Evolutionary conservation across 2,113 vertebrate genomes (phyloP), one percentile per base, ranked within the genome.

Genomic region (Aleadryas rufinucha): DNA sequence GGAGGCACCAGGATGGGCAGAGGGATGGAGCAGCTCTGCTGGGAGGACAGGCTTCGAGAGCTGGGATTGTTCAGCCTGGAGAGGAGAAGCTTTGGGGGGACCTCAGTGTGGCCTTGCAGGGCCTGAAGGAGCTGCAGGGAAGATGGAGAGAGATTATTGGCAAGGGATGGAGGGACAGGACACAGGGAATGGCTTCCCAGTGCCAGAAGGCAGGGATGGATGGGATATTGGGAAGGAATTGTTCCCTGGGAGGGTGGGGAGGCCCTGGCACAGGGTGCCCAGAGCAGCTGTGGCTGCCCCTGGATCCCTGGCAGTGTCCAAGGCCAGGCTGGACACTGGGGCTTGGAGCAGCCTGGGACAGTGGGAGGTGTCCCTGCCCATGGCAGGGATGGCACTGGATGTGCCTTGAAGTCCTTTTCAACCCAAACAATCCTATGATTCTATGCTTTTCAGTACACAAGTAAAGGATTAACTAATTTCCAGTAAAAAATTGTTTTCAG

Each of bases 331-430:
- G 74, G n/a, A n/a, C 23, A 41, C 0, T 70, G 18, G 50, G 24
- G 23, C 70, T 64, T 4, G 50, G 83, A 57, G 31, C 16, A 50
- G 8, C 71, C n/a, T 50, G 37, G 66, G 31, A 14, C 4, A 42
- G 30, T 17, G 75, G 30, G 0, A 71, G 9, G 42, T 12, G 24
- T 50, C 42, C 26, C 31, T 35, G 50, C 31, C 9, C 59, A 6
- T 6, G 35, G 31, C 21, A 12, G 16, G 24, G 7, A 8, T n/a
- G n/a, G 7, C 0, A 41, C 1, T 7, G 13, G 37, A 3, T 16
- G 59, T 3, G 2, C 1, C 65, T 72, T 65, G 2, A 2, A 10
- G 10, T 33, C 10, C 19, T 6, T 44, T 2, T 19, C 19, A 54
- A 14, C 1, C 8, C 44, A 72, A 59, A 59, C 4, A 16, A 24